phyloP scores from a whole-genome alignment of 2,888 invertebrate genomes.

The Acleris emargana region DNA sequence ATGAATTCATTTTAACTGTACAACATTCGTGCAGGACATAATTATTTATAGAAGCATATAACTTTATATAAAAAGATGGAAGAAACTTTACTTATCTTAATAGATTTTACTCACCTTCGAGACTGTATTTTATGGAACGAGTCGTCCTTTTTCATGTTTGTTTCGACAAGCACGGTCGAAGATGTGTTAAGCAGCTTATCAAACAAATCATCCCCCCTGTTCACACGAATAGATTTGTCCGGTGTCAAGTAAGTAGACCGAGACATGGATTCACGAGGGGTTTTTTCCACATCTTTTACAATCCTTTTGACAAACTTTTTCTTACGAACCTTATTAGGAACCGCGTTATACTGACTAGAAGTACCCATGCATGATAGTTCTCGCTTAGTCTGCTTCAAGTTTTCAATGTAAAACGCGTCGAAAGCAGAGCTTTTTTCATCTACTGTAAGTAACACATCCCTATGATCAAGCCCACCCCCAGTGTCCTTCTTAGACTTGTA shows the following conservation, averaged over 20 bases:
- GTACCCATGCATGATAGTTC: constrained; percentile 64
- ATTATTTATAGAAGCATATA: too few relatives aligned
- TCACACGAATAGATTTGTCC: constrained; percentile 73
- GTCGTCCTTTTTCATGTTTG: constrained; percentile 39
- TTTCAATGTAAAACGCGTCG: constrained; percentile 75
- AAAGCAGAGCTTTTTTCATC: constrained; percentile 69
- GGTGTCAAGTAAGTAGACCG: constrained; percentile 67
- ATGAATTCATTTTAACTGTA: too few relatives aligned
- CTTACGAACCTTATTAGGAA: constrained; percentile 67
- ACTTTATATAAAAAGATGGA: too few relatives aligned
- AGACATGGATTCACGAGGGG: constrained; percentile 47
- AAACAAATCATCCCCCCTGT: constrained; percentile 68
- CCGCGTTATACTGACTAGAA: constrained; percentile 51
- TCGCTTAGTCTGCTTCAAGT: constrained; percentile 74
- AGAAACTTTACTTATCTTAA: too few relatives aligned
- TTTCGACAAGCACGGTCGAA: constrained; percentile 39
- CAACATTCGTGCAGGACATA: too few relatives aligned
- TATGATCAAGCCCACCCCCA: constrained; percentile 58
- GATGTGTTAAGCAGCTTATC: constrained; percentile 69
- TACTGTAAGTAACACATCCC: constrained; percentile 61
- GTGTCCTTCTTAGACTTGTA: constrained; percentile 71
- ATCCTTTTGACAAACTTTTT: constrained; percentile 72
- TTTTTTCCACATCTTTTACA: constrained; percentile 58
- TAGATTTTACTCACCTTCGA: constrained; percentile 48
- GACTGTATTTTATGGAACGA: constrained; percentile 42